These are phyloP conservation scores for Sericinus montela DNA, from an alignment of 2,888 invertebrate genomes.

Conservation along the genomic window DNA sequence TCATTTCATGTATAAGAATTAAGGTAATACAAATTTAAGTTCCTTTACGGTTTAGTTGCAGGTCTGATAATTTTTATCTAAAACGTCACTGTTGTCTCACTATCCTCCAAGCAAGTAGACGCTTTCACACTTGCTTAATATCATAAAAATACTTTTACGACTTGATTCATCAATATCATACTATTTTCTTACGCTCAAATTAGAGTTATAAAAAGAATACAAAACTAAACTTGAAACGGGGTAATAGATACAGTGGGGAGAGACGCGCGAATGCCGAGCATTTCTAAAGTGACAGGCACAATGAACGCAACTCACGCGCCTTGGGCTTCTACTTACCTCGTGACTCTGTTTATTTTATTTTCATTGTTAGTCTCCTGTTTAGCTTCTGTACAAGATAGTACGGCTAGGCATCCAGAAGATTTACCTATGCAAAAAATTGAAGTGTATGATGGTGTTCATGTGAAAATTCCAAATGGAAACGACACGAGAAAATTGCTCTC, in stretches of 20 bases:
- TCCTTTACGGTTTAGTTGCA: too few relatives aligned
- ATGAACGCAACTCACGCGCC: conserved; percentile 50
- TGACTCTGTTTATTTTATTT: conserved; percentile 26
- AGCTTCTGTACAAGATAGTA: conserved; percentile 28
- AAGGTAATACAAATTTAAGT: too few relatives aligned
- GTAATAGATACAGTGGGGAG: conserved; percentile 19
- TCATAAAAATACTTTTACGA: too few relatives aligned
- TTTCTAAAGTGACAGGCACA: conserved; percentile 46
- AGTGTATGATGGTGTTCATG: conserved; percentile 53
- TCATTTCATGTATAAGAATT: too few relatives aligned
- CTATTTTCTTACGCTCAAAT: neutral
- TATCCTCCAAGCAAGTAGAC: too few relatives aligned
- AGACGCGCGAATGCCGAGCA: conserved; percentile 32
- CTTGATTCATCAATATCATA: too few relatives aligned
- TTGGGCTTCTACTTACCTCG: conserved; percentile 23
- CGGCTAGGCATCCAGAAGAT: conserved; percentile 7
- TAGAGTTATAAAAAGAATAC: neutral
- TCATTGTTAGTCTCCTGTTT: conserved; percentile 27
- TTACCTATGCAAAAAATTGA: conserved; percentile 38
- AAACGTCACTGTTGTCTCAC: too few relatives aligned
- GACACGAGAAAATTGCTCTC: conserved; percentile 47
- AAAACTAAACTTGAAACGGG: conserved; percentile 12
- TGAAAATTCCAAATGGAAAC: conserved; percentile 49
- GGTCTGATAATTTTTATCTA: too few relatives aligned
- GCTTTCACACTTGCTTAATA: too few relatives aligned